A percentile compares a stretch with the other conserved stretches of the same genome.
These are phyloP conservation scores for Sinocyclocheilus rhinocerous DNA, from an alignment of 2,113 vertebrate species.

Conservation along the genomic window DNA sequence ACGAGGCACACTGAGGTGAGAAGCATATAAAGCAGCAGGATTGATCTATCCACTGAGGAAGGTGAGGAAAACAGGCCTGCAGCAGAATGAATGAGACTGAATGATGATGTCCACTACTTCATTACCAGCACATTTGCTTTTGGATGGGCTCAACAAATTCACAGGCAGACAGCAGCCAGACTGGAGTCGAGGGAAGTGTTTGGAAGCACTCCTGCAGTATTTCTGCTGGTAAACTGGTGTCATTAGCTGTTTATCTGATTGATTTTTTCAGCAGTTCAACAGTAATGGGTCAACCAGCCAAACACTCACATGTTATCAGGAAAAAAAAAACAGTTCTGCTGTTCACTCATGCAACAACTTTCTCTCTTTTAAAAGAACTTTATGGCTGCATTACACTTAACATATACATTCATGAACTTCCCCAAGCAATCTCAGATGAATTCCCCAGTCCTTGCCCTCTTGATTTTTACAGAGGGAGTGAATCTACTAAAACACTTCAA, in stretches of 20 bases:
- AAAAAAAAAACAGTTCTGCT: too few relatives aligned
- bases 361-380: too few relatives aligned
- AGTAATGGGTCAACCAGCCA: background rate
- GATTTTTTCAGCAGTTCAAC: background rate
- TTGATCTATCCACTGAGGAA: slow-evolving; percentile 11
- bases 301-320: too few relatives aligned
- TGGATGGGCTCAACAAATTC: slow-evolving; percentile 27
- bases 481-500: too few relatives aligned
- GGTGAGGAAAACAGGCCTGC: slow-evolving; percentile 10
- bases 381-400: too few relatives aligned
- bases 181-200: background rate
- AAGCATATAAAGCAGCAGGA: slow-evolving; percentile 19
- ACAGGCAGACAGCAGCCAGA: background rate
- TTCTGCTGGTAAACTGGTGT: background rate
- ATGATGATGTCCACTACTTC: slow-evolving; percentile 19
- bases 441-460: too few relatives aligned
- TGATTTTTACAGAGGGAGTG: too few relatives aligned
- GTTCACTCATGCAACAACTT: too few relatives aligned
- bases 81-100: slow-evolving; percentile 29
- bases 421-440: too few relatives aligned
- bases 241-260: background rate
- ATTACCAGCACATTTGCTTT: slow-evolving; percentile 22
- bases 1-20: background rate
- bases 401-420: too few relatives aligned
- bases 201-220: background rate